phyloP scores from a whole-genome alignment of 1,140 invertebrate species.

The Solen grandis region DNA sequence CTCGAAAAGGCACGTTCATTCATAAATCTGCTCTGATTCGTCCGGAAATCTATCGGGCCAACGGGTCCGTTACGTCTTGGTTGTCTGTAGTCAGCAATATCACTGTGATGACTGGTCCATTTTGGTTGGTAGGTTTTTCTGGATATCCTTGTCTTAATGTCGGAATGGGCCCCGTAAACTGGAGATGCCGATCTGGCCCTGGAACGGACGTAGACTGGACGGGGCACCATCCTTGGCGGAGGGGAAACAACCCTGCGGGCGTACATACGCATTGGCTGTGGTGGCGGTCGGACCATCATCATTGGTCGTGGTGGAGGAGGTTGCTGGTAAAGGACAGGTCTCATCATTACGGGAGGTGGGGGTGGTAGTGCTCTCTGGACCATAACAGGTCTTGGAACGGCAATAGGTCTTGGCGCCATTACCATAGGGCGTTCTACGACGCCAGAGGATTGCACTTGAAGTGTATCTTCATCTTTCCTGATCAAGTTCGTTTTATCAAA shows the following conservation, averaged over 20 bases:
- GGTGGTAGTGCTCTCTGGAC: no score
- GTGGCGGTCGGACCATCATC: background rate
- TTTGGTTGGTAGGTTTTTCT: constrained; percentile 19
- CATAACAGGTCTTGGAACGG: background rate
- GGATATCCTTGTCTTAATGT: background rate
- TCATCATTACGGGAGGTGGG: background rate
- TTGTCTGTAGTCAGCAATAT: background rate
- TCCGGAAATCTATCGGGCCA: background rate
- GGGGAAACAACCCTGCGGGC: constrained; percentile 12
- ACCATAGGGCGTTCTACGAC: no score
- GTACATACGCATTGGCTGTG: constrained; percentile 14
- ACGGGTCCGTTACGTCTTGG: background rate
- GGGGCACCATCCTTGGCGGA: background rate
- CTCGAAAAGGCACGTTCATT: constrained; percentile 40
- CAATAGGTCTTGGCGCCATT: background rate
- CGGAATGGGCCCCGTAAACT: background rate
- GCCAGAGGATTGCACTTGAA: background rate
- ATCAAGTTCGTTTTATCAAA: constrained; percentile 36
- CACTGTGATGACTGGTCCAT: constrained; percentile 9
- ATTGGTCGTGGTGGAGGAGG: constrained; percentile 15
- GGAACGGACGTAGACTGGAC: background rate
- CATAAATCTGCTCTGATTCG: background rate
- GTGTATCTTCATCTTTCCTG: constrained; percentile 12
- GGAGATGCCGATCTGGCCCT: constrained; percentile 20
- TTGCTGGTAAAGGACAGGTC: background rate